Evolutionary conservation across 2,113 vertebrate genomes (phyloP).

Genomic region (Cyprinodon tularosa): DNA sequence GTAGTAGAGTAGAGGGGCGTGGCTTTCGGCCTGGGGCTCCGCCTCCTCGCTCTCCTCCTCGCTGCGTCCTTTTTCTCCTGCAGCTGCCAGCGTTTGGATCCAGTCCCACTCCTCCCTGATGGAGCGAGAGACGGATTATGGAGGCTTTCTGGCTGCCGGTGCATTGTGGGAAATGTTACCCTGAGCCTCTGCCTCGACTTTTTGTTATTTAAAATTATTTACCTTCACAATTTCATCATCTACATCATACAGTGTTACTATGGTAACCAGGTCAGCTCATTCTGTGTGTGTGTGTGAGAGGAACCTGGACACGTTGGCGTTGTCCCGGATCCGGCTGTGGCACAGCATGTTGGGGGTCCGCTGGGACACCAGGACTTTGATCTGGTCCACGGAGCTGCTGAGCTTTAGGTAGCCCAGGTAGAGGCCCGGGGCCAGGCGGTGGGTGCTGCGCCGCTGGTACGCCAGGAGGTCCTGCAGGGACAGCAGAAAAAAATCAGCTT

Average conservation of each 20-base stretch:
- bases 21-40: conserved; percentile 83
- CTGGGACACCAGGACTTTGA: conserved; percentile 93
- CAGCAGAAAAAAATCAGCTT: neutral
- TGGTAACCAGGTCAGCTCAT: neutral
- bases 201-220: neutral
- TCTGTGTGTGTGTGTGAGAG: neutral
- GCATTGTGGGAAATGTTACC: neutral
- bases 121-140: conserved; percentile 3
- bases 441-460: conserved; percentile 90
- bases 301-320: conserved; percentile 90
- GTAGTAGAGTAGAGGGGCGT: conserved; percentile 87
- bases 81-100: conserved; percentile 89
- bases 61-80: conserved; percentile 80
- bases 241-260: too few species aligned
- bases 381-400: conserved; percentile 98
- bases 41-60: conserved; percentile 82
- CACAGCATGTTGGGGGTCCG: conserved; percentile 92
- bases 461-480: conserved; percentile 86
- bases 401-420: conserved; percentile 97
- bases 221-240: neutral
- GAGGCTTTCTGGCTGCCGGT: neutral
- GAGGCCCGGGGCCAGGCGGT: conserved; percentile 86
- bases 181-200: neutral
- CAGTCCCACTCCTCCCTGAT: conserved; percentile 97
- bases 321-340: conserved; percentile 89